Evolutionary conservation across 2,888 invertebrate species (phyloP), one percentile per base, ranked within the genome.

Genomic region (Yponomeuta cagnagella): DNA sequence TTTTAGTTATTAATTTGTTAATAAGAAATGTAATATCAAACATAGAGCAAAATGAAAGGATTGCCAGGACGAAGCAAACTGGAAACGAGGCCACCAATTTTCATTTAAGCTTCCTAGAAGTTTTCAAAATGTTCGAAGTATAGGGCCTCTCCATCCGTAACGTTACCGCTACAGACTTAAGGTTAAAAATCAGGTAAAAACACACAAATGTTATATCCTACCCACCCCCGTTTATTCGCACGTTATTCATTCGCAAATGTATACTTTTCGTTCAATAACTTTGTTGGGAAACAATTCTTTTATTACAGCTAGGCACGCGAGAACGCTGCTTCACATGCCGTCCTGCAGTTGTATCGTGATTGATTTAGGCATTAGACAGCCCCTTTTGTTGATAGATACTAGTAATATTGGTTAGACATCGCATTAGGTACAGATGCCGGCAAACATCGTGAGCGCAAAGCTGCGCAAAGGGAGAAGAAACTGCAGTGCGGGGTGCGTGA

Each of bases 231-330:
- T 58, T 58, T 3, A 9, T 58, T 58, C 52, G 52, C 52, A 58
- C 52, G 52, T 58, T 58, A 58, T 58, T 58, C 52, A 58, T 58
- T 58, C 52, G 52, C 15, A 58, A 58, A 58, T 58, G 52, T 58
- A 58, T 58, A 58, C 52, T 58, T 58, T 58, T 15, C 12, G 52
- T 58, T 58, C 52, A 58, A 58, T 58, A 58, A 58, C 15, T 58
- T 58, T 15, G 52, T 58, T 58, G 52, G 52, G 52, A 33, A 65
- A 33, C 65, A 65, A 65, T 65, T 65, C 65, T 65, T 65, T 65
- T 31, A 65, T 65, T 65, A 31, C 5, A 31, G 30, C 33, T 33
- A 65, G 65, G 30, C 65, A 65, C 30, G 65, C 65, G 33, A 65
- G 15, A 58, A 58, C 52, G 52, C 15, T 58, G 52, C 52, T 58